Conservation (phyloP, 2,888 invertebrate species). For the Sisyra nigra region DNA sequence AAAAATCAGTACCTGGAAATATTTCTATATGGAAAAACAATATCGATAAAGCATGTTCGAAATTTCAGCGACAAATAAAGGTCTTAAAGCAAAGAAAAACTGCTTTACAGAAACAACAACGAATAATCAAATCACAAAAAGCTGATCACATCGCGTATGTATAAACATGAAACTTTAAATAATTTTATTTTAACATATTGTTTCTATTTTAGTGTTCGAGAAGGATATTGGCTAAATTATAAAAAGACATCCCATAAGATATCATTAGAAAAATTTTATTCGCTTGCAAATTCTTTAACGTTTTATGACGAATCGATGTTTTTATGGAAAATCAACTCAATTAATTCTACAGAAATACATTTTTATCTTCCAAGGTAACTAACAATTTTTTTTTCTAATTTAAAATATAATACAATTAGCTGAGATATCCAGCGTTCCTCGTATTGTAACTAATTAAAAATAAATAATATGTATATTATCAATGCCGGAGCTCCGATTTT, state of each 20-base stretch:
- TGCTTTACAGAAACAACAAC: conserved; percentile 13
- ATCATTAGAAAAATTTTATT: conserved; percentile 13
- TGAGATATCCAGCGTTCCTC: too few species aligned
- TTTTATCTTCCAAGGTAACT: conserved; percentile 21
- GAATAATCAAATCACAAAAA: conserved; percentile 12
- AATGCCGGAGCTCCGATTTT: too few species aligned
- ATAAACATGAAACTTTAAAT: too few species aligned
- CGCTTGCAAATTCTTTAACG: too few species aligned
- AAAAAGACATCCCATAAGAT: conserved; percentile 12
- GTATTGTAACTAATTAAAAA: too few species aligned
- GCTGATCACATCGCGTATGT: too few species aligned
- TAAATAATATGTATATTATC: too few species aligned
- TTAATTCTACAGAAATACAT: conserved; percentile 23
- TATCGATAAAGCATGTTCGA: conserved; percentile 12
- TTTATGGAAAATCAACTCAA: conserved; percentile 19
- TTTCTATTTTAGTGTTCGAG: conserved; percentile 17
- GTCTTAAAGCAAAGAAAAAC: conserved; percentile 18
- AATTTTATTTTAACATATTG: neutral
- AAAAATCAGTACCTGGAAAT: neutral
- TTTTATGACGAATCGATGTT: neutral
- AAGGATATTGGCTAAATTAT: conserved; percentile 16
- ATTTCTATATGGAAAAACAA: conserved; percentile 10
- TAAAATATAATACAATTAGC: too few species aligned
- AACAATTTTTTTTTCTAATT: conserved; percentile 13
- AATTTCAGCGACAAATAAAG: conserved; percentile 16